phyloP scores from a whole-genome alignment of 1,140 invertebrate species.

The Microplitis demolitor region DNA sequence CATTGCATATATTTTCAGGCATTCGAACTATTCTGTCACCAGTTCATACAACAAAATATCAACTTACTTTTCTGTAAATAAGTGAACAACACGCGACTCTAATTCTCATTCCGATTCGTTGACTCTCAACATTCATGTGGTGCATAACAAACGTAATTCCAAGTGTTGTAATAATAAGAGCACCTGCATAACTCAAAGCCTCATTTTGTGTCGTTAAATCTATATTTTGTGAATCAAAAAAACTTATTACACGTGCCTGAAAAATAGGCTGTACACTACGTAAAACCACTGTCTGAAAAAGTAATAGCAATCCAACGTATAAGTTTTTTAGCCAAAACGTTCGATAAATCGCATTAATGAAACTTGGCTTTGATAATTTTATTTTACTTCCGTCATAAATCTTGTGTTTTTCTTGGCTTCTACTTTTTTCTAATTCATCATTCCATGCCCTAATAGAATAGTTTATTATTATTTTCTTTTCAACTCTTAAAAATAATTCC shows the following conservation, averaged over 20 bases:
- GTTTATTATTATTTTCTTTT: not conserved
- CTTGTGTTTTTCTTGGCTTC: slow-evolving; percentile 41
- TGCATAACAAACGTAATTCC: slow-evolving; percentile 52
- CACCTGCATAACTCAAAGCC: slow-evolving; percentile 50
- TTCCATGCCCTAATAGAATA: slow-evolving; percentile 25
- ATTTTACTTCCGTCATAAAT: slow-evolving; percentile 55
- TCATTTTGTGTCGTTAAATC: slow-evolving; percentile 35
- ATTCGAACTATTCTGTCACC: no score
- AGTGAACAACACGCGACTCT: slow-evolving; percentile 66
- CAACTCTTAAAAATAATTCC: not conserved
- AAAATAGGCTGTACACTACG: slow-evolving; percentile 60
- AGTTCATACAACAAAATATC: no score
- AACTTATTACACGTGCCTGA: slow-evolving; percentile 62
- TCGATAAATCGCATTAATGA: slow-evolving; percentile 54
- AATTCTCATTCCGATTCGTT: slow-evolving; percentile 66
- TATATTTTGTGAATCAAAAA: slow-evolving; percentile 53
- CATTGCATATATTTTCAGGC: no score
- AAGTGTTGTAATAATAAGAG: slow-evolving; percentile 46
- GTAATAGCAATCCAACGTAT: slow-evolving; percentile 50
- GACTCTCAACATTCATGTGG: slow-evolving; percentile 56
- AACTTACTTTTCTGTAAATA: slow-evolving; percentile 68
- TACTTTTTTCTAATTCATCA: slow-evolving; percentile 53
- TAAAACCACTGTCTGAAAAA: slow-evolving; percentile 43
- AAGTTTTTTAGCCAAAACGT: slow-evolving; percentile 58
- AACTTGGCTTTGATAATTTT: slow-evolving; percentile 49